These are phyloP conservation scores for Isurus oxyrinchus DNA, from an alignment of 2,113 vertebrate species.

Conservation along the genomic window DNA sequence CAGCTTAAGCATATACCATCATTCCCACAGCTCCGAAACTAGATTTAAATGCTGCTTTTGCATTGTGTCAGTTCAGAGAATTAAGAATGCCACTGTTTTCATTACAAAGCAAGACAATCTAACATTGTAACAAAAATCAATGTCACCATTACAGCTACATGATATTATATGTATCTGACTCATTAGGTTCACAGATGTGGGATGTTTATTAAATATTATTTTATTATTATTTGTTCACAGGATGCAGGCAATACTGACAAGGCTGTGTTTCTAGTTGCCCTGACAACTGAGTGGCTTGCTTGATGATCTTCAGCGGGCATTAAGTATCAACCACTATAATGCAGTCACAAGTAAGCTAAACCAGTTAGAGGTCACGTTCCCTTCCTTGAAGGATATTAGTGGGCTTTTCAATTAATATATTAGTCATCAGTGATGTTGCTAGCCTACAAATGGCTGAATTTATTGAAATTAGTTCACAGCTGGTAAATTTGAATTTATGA, in stretches of 20 bases:
- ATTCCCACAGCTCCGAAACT: background rate
- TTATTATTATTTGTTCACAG: background rate
- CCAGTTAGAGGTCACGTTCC: background rate
- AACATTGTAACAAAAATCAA: background rate
- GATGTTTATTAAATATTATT: background rate
- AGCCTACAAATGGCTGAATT: background rate
- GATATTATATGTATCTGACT: background rate
- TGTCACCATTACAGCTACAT: background rate
- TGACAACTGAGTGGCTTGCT: background rate
- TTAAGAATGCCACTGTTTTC: background rate
- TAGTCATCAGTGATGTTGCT: background rate
- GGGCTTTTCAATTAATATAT: background rate
- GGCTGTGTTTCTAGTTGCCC: background rate
- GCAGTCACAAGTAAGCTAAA: background rate
- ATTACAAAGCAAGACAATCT: background rate
- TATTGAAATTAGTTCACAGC: background rate
- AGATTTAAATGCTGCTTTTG: background rate
- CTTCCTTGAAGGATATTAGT: background rate
- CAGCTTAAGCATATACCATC: background rate
- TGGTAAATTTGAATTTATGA: background rate
- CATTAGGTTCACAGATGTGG: background rate
- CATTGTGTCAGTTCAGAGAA: background rate
- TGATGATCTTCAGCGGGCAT: background rate
- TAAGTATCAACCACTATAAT: background rate
- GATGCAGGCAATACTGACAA: background rate